A percentile compares a stretch with the other conserved stretches of the same genome.
Conservation (phyloP, 2,888 invertebrate species). For the Drosophila monieri region DNA sequence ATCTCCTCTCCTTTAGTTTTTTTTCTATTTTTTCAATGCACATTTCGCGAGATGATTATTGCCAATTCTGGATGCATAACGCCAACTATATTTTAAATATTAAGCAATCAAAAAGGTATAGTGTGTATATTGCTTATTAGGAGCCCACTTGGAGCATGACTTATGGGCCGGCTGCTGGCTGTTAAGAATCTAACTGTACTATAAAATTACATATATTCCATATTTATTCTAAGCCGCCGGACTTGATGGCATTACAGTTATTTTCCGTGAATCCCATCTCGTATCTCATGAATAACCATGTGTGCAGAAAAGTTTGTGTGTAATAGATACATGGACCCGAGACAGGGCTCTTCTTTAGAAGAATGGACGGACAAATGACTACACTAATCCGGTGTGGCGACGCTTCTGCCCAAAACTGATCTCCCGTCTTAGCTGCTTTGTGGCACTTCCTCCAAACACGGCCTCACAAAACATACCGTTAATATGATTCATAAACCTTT, state of each 20-base stretch:
- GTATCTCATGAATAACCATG: slow-evolving; percentile 32
- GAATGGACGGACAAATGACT: slow-evolving; percentile 24
- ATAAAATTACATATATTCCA: slow-evolving; percentile 23
- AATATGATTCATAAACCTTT: slow-evolving; percentile 29
- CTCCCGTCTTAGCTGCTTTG: slow-evolving; percentile 3
- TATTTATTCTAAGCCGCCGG: slow-evolving; percentile 12
- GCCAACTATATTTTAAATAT: slow-evolving; percentile 15
- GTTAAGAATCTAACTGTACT: slow-evolving; percentile 37
- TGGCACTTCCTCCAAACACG: slow-evolving; percentile 2
- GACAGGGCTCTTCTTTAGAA: not conserved
- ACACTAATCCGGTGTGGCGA: slow-evolving; percentile 31
- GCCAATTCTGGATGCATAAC: slow-evolving; percentile 21
- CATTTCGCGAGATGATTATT: slow-evolving; percentile 28
- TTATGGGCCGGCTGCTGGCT: slow-evolving; percentile 51
- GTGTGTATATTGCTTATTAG: slow-evolving; percentile 58
- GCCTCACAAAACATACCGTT: slow-evolving; percentile 16
- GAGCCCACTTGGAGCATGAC: slow-evolving; percentile 59
- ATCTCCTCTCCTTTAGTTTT: not conserved
- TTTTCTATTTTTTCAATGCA: not conserved
- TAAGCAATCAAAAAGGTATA: not conserved
- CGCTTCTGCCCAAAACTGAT: slow-evolving; percentile 20
- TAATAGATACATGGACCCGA: slow-evolving; percentile 15
- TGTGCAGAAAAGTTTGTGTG: slow-evolving; percentile 17
- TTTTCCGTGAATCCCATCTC: slow-evolving; percentile 4
- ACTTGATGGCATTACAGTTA: slow-evolving; percentile 19